phyloP scores from a whole-genome alignment of 2,113 vertebrate genomes.

The Macrotus californicus region DNA sequence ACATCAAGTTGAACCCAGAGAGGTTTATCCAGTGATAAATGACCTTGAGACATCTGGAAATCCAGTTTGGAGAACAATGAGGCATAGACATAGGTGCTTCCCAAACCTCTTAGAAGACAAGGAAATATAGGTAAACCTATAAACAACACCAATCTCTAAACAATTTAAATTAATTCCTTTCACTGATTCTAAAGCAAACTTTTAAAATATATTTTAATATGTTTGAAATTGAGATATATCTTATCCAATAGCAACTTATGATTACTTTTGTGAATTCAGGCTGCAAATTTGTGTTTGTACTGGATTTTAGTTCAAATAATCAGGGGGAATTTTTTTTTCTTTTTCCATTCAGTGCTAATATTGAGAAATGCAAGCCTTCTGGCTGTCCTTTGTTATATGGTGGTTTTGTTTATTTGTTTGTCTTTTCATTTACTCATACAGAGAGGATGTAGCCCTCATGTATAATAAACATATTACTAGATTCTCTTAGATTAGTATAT shows the following conservation, averaged over 20 bases:
- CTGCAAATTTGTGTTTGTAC: neutral
- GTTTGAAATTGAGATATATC: neutral
- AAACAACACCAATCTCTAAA: neutral
- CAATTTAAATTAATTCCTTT: neutral
- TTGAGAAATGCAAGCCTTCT: neutral
- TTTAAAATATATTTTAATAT: neutral
- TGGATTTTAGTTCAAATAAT: slow-evolving; percentile 29
- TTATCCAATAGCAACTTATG: neutral
- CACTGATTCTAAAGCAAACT: neutral
- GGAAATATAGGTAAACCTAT: slow-evolving; percentile 15
- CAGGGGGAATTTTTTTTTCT: neutral
- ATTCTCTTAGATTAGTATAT: neutral
- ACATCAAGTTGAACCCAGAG: slow-evolving; percentile 37
- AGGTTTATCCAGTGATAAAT: slow-evolving; percentile 55
- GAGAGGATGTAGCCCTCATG: neutral
- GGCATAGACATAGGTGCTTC: slow-evolving; percentile 39
- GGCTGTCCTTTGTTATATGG: neutral
- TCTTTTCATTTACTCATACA: neutral
- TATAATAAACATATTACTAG: neutral
- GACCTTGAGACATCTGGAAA: slow-evolving; percentile 62
- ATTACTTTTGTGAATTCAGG: slow-evolving; percentile 16
- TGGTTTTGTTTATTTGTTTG: neutral
- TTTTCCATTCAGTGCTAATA: neutral
- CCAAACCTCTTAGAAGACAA: slow-evolving; percentile 13
- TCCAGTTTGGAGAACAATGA: slow-evolving; percentile 54